Conservation (phyloP, 1,140 invertebrate genomes). For the Diorhabda sublineata region DNA sequence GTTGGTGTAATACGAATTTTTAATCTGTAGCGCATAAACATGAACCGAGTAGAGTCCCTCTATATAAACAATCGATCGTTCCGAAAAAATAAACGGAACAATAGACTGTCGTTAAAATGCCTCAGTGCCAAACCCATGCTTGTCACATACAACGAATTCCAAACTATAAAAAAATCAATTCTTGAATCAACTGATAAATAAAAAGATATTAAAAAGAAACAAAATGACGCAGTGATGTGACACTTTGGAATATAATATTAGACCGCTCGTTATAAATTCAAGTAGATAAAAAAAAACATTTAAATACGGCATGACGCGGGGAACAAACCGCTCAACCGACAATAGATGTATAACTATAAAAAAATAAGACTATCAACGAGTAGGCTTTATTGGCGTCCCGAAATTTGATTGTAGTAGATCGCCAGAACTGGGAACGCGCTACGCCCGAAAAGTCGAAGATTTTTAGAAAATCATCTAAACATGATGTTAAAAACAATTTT, state of each 20-base stretch:
- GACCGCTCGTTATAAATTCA: slow-evolving; percentile 27
- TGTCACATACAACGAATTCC: slow-evolving; percentile 15
- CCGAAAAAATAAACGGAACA: slow-evolving; percentile 12
- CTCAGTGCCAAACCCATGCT: slow-evolving; percentile 39
- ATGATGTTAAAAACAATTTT: background rate
- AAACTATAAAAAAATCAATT: slow-evolving; percentile 14
- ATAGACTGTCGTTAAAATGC: slow-evolving; percentile 14
- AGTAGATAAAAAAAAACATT: slow-evolving; percentile 9
- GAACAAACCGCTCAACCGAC: slow-evolving; percentile 1
- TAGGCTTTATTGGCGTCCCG: slow-evolving; percentile 11
- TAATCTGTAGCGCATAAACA: slow-evolving; percentile 20
- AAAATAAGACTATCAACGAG: slow-evolving; percentile 22
- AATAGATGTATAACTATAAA: background rate
- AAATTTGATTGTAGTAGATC: slow-evolving; percentile 12
- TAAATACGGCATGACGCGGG: slow-evolving; percentile 4
- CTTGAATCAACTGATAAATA: slow-evolving; percentile 4
- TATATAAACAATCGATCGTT: slow-evolving; percentile 45
- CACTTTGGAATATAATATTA: slow-evolving; percentile 29
- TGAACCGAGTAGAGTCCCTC: slow-evolving; percentile 42
- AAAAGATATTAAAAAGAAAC: slow-evolving; percentile 25
- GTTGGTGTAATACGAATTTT: background rate
- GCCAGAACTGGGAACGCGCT: slow-evolving; percentile 17
- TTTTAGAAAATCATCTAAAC: slow-evolving; percentile 5
- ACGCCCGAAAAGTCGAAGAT: slow-evolving; percentile 11
- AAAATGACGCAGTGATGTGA: slow-evolving; percentile 33